Conservation (phyloP, 2,113 vertebrate species). For the Python bivittatus region DNA sequence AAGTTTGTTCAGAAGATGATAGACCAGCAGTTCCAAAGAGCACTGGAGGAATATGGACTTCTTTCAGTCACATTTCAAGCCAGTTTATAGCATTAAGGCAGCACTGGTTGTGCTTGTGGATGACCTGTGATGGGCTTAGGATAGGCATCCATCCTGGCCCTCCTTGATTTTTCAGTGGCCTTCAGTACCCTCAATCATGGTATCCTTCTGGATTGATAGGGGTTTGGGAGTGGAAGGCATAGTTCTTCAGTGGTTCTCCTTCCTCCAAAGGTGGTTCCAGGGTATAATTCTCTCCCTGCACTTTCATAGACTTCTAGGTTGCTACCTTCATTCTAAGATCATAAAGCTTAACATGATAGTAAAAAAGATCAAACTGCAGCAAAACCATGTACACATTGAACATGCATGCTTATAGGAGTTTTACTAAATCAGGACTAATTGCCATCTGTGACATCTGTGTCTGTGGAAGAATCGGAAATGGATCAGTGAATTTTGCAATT, state of each 20-base stretch:
- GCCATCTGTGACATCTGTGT: neutral
- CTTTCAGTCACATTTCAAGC: neutral
- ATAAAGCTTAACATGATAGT: neutral
- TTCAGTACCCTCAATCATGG: neutral
- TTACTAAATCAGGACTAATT: neutral
- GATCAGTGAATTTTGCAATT: neutral
- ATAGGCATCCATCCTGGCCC: neutral
- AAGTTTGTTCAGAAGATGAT: neutral
- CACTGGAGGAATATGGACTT: neutral
- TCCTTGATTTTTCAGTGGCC: neutral
- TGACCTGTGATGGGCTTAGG: neutral
- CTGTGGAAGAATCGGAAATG: neutral
- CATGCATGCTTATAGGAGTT: neutral
- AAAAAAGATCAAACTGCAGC: neutral
- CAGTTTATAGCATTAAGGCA: neutral
- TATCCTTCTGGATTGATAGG: neutral
- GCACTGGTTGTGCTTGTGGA: neutral
- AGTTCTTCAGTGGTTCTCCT: neutral
- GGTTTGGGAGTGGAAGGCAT: neutral
- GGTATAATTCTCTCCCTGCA: neutral
- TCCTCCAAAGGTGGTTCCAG: neutral
- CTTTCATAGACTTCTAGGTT: neutral
- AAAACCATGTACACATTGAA: neutral
- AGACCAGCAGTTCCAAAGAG: neutral
- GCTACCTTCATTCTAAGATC: neutral